Percentiles rank a stretch among this genome's conserved stretches.
phyloP scores from a whole-genome alignment of 2,113 vertebrate genomes.

The Meriones unguiculatus region DNA sequence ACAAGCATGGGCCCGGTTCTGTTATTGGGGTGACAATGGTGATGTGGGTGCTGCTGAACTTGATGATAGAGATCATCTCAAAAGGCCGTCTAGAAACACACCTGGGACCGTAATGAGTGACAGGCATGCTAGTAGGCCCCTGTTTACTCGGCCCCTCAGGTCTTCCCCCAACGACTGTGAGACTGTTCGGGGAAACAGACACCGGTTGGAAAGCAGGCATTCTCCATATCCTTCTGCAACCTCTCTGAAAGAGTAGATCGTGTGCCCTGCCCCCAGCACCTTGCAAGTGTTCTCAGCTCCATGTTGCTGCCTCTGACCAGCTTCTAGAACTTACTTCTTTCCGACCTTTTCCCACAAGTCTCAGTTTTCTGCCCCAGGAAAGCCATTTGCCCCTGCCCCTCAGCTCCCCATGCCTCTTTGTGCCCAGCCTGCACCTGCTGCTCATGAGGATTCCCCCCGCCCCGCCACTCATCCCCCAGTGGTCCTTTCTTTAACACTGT shows the following conservation, averaged over 20 bases:
- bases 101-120: background rate
- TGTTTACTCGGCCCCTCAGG: background rate
- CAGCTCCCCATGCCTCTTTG: background rate
- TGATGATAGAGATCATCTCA: background rate
- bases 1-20: background rate
- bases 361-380: background rate
- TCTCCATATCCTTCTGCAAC: background rate
- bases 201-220: background rate
- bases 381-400: rapidly evolving
- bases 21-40: background rate
- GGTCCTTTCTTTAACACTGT: constrained; percentile 57
- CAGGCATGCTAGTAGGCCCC: rapidly evolving
- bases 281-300: background rate
- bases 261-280: background rate
- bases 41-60: background rate
- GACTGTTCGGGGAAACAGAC: background rate
- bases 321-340: constrained; percentile 16
- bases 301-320: background rate
- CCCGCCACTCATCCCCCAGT: too few relatives aligned
- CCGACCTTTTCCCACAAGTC: background rate
- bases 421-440: background rate
- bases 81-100: background rate
- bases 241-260: background rate
- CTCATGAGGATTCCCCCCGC: background rate
- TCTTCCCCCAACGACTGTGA: background rate